Evolutionary conservation across 1,140 invertebrate genomes (phyloP).

Genomic region (Saccostrea echinata): DNA sequence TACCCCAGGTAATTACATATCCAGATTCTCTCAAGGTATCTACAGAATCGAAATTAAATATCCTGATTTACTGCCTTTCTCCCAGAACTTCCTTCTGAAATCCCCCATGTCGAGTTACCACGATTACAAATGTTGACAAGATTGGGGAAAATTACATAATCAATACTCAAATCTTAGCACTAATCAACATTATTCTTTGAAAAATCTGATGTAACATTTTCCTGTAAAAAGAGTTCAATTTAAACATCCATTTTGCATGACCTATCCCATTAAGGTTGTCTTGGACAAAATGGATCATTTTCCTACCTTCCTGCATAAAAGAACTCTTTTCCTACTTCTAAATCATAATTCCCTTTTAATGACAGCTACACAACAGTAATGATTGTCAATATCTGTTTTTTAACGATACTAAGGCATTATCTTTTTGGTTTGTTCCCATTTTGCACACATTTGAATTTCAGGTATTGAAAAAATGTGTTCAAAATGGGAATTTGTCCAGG

Average conservation of each 20-base stretch:
- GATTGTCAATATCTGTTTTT: neutral
- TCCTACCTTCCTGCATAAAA: neutral
- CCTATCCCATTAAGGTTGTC: neutral
- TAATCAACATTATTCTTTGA: neutral
- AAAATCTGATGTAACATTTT: neutral
- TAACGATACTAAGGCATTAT: too few species aligned
- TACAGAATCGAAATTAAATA: neutral
- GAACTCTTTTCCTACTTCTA: neutral
- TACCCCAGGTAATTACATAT: too few species aligned
- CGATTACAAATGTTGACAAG: neutral
- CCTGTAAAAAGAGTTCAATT: neutral
- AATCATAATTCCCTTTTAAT: neutral
- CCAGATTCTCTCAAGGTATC: too few species aligned
- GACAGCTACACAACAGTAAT: neutral
- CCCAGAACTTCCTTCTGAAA: neutral
- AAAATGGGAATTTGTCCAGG: too few species aligned
- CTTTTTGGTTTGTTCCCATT: too few species aligned
- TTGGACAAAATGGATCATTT: neutral
- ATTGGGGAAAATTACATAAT: slow-evolving; percentile 16
- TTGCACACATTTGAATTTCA: too few species aligned
- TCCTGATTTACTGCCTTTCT: neutral
- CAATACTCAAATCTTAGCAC: neutral
- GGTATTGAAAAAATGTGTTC: too few species aligned
- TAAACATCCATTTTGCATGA: neutral
- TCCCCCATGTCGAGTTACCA: neutral